phyloP scores from a whole-genome alignment of 2,113 vertebrate species.

The Zingel zingel region DNA sequence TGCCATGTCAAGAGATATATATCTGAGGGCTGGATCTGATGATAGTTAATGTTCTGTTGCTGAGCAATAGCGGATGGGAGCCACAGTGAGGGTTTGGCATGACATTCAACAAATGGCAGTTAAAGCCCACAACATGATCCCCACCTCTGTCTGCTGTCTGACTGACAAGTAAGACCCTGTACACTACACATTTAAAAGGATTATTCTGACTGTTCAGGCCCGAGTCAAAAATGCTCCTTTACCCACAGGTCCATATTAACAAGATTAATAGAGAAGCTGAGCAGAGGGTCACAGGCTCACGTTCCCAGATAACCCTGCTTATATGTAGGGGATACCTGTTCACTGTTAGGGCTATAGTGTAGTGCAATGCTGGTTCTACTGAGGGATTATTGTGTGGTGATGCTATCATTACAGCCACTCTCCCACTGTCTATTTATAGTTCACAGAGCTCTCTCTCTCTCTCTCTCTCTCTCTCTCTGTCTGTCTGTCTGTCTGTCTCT shows the following conservation, averaged over 20 bases:
- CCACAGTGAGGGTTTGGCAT: not conserved
- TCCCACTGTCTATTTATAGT: slow-evolving; percentile 76
- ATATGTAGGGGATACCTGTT: slow-evolving; percentile 41
- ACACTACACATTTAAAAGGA: slow-evolving; percentile 35
- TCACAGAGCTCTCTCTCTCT: slow-evolving; percentile 50
- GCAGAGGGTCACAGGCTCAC: slow-evolving; percentile 23
- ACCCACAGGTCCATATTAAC: slow-evolving; percentile 18
- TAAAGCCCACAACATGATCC: slow-evolving; percentile 10
- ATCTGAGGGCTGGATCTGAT: not conserved
- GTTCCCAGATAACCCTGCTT: slow-evolving; percentile 32
- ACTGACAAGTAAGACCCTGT: not conserved
- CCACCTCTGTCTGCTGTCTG: slow-evolving; percentile 1
- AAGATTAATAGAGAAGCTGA: slow-evolving; percentile 16
- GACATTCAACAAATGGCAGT: slow-evolving; percentile 30
- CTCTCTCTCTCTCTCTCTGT: too few species aligned
- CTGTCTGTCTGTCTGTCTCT: too few species aligned
- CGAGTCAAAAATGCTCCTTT: slow-evolving; percentile 3
- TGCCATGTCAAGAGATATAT: not conserved
- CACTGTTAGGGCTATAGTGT: slow-evolving; percentile 3
- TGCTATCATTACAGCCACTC: slow-evolving; percentile 75
- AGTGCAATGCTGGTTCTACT: slow-evolving; percentile 40
- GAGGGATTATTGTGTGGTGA: slow-evolving; percentile 70
- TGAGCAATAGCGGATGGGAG: not conserved
- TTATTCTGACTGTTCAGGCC: slow-evolving; percentile 1
- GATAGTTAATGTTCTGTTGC: not conserved